phyloP scores from a whole-genome alignment of 2,113 vertebrate species.

The Porphyrio hochstetteri region DNA sequence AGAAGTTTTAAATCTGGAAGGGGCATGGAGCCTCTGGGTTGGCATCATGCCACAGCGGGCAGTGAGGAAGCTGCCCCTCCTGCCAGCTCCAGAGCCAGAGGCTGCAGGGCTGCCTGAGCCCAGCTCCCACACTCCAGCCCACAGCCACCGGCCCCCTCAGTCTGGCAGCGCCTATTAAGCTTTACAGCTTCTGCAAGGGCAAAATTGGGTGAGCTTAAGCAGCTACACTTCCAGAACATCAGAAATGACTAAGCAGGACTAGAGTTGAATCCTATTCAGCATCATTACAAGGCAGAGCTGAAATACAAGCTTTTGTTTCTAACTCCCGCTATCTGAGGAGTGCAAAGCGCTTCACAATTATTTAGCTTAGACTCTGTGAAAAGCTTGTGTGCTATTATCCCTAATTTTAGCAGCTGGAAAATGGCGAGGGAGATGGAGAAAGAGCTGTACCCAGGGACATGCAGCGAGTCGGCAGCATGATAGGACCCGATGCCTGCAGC shows the following conservation, averaged over 20 bases:
- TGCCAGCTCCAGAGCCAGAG: not conserved
- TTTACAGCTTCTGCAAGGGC: not conserved
- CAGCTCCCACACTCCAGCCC: not conserved
- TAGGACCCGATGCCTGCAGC: not conserved
- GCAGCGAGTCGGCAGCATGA: not conserved
- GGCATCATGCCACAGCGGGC: not conserved
- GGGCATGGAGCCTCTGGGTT: not conserved
- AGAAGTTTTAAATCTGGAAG: not conserved
- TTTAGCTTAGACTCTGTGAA: constrained; percentile 48
- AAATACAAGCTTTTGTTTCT: constrained; percentile 44
- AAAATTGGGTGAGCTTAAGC: not conserved
- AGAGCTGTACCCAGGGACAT: accelerated
- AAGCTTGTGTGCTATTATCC: constrained; percentile 27
- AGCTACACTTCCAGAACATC: not conserved
- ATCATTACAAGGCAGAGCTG: constrained; percentile 34
- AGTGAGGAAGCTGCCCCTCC: not conserved
- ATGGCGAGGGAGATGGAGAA: not conserved
- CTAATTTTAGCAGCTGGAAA: constrained; percentile 45
- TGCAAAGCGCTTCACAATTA: constrained; percentile 51
- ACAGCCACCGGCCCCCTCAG: not conserved
- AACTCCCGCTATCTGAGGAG: constrained; percentile 17
- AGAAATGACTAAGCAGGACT: constrained; percentile 25
- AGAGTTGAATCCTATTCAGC: constrained; percentile 43
- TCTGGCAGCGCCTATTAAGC: not conserved
- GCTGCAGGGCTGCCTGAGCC: not conserved